Evolutionary conservation across 2,797 vertebrate genomes (phyloP).

Genomic region (Podargus strigoides): DNA sequence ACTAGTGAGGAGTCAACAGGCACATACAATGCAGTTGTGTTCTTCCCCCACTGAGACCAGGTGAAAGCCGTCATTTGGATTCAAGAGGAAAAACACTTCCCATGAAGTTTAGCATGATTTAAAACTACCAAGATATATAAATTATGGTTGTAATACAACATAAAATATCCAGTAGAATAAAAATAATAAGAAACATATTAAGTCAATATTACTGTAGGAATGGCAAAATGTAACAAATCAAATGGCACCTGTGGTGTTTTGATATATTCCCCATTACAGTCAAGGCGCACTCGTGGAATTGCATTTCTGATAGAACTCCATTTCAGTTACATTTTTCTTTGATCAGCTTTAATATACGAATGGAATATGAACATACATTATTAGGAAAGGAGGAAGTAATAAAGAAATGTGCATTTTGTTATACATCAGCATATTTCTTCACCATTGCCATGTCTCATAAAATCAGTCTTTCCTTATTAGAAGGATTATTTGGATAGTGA

Average conservation of each 20-base stretch:
- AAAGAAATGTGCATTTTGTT: neutral
- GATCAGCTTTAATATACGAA: neutral
- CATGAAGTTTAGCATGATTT: neutral
- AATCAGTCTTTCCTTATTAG: neutral
- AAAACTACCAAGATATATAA: neutral
- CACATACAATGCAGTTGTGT: neutral
- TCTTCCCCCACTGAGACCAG: neutral
- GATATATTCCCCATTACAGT: neutral
- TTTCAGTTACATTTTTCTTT: neutral
- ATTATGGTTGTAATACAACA: neutral
- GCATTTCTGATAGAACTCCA: neutral
- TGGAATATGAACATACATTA: neutral
- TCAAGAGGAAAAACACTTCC: neutral
- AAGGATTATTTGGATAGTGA: neutral
- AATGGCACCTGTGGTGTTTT: neutral
- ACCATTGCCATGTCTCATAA: neutral
- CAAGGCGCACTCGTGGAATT: fast-evolving
- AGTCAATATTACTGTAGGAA: neutral
- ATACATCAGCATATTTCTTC: neutral
- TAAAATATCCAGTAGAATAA: neutral
- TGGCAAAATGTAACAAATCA: neutral
- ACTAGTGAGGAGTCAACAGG: neutral
- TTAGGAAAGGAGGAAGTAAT: neutral
- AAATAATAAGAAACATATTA: neutral
- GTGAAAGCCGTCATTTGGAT: neutral